phyloP scores from a whole-genome alignment of 2,888 invertebrate species.

The Timandra comae region DNA sequence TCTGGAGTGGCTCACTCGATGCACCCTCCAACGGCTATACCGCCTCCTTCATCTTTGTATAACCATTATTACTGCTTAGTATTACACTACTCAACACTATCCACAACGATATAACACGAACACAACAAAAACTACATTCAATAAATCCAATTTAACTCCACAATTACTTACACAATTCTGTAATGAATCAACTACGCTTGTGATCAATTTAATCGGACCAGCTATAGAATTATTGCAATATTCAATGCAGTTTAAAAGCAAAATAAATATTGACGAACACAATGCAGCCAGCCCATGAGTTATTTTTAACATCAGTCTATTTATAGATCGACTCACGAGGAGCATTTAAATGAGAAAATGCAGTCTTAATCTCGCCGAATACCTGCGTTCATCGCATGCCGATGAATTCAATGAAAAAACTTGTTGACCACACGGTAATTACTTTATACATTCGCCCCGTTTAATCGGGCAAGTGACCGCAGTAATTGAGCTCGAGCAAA shows the following conservation, averaged over 20 bases:
- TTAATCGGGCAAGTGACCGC: constrained; percentile 10
- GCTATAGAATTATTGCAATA: constrained; percentile 2
- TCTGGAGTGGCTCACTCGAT: constrained; percentile 62
- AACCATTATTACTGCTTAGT: no score
- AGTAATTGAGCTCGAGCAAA: constrained; percentile 3
- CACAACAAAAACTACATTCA: no score
- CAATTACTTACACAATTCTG: no score
- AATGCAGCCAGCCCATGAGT: constrained; percentile 7
- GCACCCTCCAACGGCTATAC: constrained; percentile 31
- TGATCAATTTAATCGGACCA: no score
- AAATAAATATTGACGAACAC: constrained; percentile 11
- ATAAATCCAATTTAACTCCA: no score
- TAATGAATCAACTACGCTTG: no score
- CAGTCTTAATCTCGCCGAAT: constrained; percentile 10
- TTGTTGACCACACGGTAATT: constrained; percentile 6
- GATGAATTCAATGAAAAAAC: constrained; percentile 5
- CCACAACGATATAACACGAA: no score
- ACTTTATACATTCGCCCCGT: constrained; percentile 6
- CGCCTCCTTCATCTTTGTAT: constrained; percentile 14
- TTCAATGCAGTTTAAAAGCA: constrained; percentile 8
- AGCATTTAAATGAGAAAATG: constrained; percentile 12
- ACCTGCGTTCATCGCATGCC: constrained; percentile 5
- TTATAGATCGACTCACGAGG: constrained; percentile 6
- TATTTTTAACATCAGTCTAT: constrained; percentile 5
- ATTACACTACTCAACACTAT: no score